phyloP scores from a whole-genome alignment of 2,113 vertebrate species.

The Nesospiza acunhae region DNA sequence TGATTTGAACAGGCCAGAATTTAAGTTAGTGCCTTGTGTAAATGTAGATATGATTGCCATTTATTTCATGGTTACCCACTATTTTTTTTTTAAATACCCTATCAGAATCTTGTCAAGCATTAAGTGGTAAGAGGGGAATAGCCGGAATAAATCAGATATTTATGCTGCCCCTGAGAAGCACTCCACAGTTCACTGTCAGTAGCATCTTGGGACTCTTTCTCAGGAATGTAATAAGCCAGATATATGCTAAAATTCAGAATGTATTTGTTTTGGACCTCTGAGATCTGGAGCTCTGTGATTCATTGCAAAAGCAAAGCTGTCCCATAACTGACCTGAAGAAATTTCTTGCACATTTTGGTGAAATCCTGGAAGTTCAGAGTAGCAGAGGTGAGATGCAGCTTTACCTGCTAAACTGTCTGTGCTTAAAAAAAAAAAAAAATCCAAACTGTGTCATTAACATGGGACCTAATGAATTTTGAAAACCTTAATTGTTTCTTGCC shows the following conservation, averaged over 20 bases:
- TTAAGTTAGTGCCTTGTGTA: not conserved
- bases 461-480: not conserved
- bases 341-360: not conserved
- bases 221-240: slow-evolving; percentile 3
- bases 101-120: not conserved
- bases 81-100: not conserved
- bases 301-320: not conserved
- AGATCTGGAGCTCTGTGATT: not conserved
- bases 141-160: not conserved
- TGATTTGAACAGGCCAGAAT: not conserved
- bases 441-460: not conserved
- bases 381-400: not conserved
- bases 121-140: not conserved
- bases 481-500: not conserved
- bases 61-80: not conserved
- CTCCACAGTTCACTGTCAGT: slow-evolving; percentile 29
- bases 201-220: not conserved
- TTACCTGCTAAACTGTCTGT: not conserved
- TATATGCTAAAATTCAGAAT: not conserved
- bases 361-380: not conserved
- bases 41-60: not conserved
- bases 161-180: not conserved
- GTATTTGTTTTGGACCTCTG: not conserved
- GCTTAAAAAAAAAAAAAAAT: no score
- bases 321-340: slow-evolving; percentile 16